Evolutionary conservation across 2,797 vertebrate genomes (phyloP).

Genomic region (Chaenodraco wilsoni): DNA sequence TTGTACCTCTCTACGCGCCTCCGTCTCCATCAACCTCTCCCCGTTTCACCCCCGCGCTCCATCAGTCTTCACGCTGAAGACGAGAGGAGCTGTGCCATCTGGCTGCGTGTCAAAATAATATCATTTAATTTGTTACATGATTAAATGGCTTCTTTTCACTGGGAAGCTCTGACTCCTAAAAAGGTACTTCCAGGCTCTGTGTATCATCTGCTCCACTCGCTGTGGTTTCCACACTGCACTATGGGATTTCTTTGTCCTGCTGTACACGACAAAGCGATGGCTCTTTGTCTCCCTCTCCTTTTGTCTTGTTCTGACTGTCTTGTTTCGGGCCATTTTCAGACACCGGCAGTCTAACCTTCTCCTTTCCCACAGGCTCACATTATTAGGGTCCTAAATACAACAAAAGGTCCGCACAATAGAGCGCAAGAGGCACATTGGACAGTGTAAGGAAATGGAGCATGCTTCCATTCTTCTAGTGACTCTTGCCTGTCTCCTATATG

Average conservation of each 20-base stretch:
- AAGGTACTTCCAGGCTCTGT: slow-evolving; percentile 40
- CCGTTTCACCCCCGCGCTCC: slow-evolving; percentile 55
- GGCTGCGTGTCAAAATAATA: slow-evolving; percentile 81
- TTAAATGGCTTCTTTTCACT: slow-evolving; percentile 81
- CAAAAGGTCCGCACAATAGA: slow-evolving; percentile 68
- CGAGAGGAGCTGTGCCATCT: slow-evolving; percentile 79
- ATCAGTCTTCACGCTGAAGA: slow-evolving; percentile 64
- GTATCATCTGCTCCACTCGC: slow-evolving; percentile 31
- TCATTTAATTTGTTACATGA: slow-evolving; percentile 82
- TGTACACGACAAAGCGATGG: slow-evolving; percentile 45
- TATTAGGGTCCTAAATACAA: slow-evolving; percentile 71
- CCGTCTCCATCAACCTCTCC: slow-evolving; percentile 48
- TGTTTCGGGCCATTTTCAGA: slow-evolving; percentile 66
- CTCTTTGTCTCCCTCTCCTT: slow-evolving; percentile 62
- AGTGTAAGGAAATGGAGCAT: slow-evolving; percentile 64
- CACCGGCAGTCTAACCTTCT: slow-evolving; percentile 59
- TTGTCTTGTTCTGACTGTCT: slow-evolving; percentile 66
- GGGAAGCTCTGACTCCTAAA: slow-evolving; percentile 60
- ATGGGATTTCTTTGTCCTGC: slow-evolving; percentile 66
- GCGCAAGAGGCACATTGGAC: slow-evolving; percentile 52
- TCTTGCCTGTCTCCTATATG: slow-evolving; percentile 77
- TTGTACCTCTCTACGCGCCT: slow-evolving; percentile 56
- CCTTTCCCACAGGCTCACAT: slow-evolving; percentile 60
- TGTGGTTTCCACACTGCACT: slow-evolving; percentile 28
- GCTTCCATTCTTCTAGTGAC: slow-evolving; percentile 74